Base-by-base conservation (phyloP, 2,797 vertebrate species). In the Morus bassanus region DNA sequence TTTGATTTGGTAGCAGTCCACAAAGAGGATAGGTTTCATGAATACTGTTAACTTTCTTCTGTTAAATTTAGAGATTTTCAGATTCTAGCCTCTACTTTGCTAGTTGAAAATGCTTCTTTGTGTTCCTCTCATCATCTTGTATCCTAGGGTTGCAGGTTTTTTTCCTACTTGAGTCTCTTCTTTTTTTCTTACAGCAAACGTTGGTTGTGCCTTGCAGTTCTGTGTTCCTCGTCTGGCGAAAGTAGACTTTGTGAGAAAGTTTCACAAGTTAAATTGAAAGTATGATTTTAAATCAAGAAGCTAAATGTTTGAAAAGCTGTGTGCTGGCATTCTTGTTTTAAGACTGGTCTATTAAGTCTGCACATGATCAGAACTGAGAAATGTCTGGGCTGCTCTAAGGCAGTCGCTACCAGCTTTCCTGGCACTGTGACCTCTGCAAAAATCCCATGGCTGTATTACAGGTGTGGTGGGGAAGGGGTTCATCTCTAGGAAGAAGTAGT, bases 391-490 rank as follows among this genome's bases (percentile, higher is more conserved):
- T 83, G n/a, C 37, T 77, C 14, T 31, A 5, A 53, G 28, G 53
- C 57, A 28, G 14, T 65, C 6, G 0, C 37, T 56, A 8, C 43
- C 0, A 2, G 11, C 53, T 69, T 53, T 43, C 19, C 30, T 59
- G 56, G 25, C 39, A 25, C 59, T 28, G 27, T 70, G 77, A 63
- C 39, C 46, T 73, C 74, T 60, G 39, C 65, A 6, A 21, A 53
- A 84, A 21, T 56, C 79, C 65, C 28, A 7, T 0, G 4, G 22
- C 41, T 60, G 9, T 65, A 18, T 31, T 33, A 13, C 13, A 1
- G 0, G 2, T 0, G 0, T 27, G 13, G 46, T 63, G 35, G 80
- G 27, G 65, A 91, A n/a, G 35, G 31, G 31, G 14, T 18, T 53
- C 59, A 41, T 7, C 24, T 70, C 45, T 14, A 54, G 68, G 16